Conservation (phyloP, 2,888 invertebrate species). For the Vannuccia rotundouncinata region DNA sequence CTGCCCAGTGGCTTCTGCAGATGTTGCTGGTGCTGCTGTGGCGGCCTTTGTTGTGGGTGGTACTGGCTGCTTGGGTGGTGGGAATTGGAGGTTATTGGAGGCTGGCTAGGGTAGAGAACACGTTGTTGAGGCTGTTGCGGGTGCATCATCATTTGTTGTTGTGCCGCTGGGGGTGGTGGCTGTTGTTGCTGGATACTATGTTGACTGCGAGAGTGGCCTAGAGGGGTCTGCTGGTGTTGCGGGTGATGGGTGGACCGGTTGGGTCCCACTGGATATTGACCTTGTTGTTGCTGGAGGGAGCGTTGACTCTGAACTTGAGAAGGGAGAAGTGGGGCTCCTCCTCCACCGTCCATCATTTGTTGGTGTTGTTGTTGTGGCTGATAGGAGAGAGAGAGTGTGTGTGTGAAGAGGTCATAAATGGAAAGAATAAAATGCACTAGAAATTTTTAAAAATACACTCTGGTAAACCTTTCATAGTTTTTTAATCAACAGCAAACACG, state of each 20-base stretch:
- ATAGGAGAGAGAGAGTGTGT: neutral
- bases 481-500: too few relatives aligned
- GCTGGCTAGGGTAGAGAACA: neutral
- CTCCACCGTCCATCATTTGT: neutral
- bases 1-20: neutral
- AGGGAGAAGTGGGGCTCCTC: neutral
- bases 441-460: too few relatives aligned
- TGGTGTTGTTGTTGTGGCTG: slow-evolving; percentile 12
- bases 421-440: neutral
- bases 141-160: neutral
- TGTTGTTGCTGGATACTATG: neutral
- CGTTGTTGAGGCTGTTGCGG: neutral
- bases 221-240: neutral
- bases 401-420: neutral
- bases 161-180: neutral
- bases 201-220: neutral
- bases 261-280: neutral
- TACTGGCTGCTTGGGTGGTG: neutral
- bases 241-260: neutral
- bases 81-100: neutral
- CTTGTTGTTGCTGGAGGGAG: neutral
- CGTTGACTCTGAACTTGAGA: neutral
- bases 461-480: too few relatives aligned
- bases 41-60: neutral
- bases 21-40: neutral